Evolutionary conservation across 2,888 invertebrate species (phyloP), one percentile per base, ranked within the genome.

Genomic region (Papilio elwesi): DNA sequence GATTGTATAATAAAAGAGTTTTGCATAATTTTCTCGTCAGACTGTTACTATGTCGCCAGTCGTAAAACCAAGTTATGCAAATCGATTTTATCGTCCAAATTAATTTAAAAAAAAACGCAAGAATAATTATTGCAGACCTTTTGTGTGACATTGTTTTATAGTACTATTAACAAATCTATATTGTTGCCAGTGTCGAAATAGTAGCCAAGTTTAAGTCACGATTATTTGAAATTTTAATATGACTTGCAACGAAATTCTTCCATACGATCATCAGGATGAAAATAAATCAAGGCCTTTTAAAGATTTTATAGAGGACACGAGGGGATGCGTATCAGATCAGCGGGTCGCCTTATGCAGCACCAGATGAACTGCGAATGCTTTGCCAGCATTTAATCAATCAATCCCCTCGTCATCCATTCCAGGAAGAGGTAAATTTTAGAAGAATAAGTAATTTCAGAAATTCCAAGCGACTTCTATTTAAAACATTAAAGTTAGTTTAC

Each of bases 71-170:
- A 43, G 59, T 62, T 62, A 62, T 62, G 59, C 15, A 62, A 62
- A 62, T 62, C 43, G 13, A 43, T 15, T 62, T 62, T 62, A 43
- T 62, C 59, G 43, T 43, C n/a, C 59, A 43, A 43, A 43, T 62
- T 62, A 57, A 57, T 57, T 36, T n/a, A n/a, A 62, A 62, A 62
- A 62, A 43, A 59, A 62, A 62, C 59, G 59, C 43, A 62, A 62
- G 43, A 62, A 15, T 43, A 57, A 57, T 36, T 15, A 62, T 43
- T 43, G 15, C 59, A 43, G 59, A 62, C 38, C 59, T 62, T 62
- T 62, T 8, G 15, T 62, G 59, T 38, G 38, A 43, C 9, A n/a
- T 62, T 62, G 13, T 59, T 38, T 15, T 43, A 15, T 15, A 51
- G n/a, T n/a, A 51, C 7, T 15, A 43, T 6, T 15, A 43, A 12